These are phyloP conservation scores for Pantherophis alleghaniensis DNA, from an alignment of 2,797 vertebrate genomes.

Conservation along the genomic window DNA sequence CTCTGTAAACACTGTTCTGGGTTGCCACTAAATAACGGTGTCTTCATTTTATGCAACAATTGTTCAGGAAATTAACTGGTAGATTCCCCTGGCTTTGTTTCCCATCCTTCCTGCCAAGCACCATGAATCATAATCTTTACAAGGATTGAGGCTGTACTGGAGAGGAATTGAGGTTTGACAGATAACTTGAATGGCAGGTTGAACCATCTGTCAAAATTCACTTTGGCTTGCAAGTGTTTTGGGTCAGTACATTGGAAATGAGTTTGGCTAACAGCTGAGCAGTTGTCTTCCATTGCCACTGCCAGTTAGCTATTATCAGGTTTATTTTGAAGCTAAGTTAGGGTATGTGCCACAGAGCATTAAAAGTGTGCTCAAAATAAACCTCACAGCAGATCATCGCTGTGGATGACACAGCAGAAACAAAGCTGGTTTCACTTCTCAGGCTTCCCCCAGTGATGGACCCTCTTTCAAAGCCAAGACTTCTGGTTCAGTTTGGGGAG, in stretches of 20 bases:
- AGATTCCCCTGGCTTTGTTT: not conserved
- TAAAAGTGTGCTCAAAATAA: not conserved
- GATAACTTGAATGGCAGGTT: not conserved
- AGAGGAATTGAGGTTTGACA: not conserved
- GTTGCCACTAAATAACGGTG: not conserved
- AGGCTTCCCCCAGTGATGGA: not conserved
- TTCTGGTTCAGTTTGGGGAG: not conserved
- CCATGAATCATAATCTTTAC: not conserved
- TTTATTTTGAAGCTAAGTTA: not conserved
- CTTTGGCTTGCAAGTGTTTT: not conserved
- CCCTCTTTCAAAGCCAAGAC: not conserved
- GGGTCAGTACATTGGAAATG: not conserved
- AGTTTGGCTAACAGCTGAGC: not conserved
- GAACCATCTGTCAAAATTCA: not conserved
- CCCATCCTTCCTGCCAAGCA: not conserved
- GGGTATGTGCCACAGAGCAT: not conserved
- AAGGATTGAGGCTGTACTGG: not conserved
- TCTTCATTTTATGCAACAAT: not conserved
- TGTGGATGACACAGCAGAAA: not conserved
- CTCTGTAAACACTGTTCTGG: not conserved
- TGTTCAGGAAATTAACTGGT: not conserved
- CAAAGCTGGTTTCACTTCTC: not conserved
- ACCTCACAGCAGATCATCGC: not conserved
- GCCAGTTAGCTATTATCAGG: not conserved
- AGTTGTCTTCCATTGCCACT: not conserved